Percentiles rank a stretch among this genome's conserved stretches.
Conservation (phyloP, 30 jellyfish, hydroid and myxozoan species). For the Aurelia aurita complex sp. Pacific region DNA sequence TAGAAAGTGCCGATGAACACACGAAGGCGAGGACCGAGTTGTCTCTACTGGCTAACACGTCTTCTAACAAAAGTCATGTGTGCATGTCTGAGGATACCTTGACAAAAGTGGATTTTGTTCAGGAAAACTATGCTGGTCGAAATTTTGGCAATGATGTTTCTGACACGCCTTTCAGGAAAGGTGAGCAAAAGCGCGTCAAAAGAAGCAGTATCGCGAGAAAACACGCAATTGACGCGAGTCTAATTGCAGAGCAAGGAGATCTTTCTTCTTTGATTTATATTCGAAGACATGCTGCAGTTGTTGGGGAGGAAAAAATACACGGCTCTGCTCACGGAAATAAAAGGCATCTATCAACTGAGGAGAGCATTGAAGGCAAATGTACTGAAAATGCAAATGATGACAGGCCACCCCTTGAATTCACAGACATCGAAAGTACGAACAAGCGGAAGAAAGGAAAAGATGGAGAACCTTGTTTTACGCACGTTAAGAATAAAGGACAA, state of each 20-base stretch:
- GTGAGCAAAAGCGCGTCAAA: neutral
- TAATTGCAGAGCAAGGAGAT: conserved; percentile 2
- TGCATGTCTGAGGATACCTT: too few relatives aligned
- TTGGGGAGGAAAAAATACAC: conserved; percentile 54
- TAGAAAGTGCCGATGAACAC: too few relatives aligned
- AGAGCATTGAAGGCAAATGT: neutral
- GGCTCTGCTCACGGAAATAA: neutral
- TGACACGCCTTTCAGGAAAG: neutral
- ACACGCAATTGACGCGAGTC: neutral
- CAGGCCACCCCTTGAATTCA: neutral
- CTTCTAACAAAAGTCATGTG: too few relatives aligned
- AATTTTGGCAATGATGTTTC: too few relatives aligned
- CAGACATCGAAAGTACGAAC: too few relatives aligned
- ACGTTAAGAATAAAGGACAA: too few relatives aligned
- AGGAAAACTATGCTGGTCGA: too few relatives aligned
- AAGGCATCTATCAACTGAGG: neutral
- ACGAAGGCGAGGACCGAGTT: too few relatives aligned
- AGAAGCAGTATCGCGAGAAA: neutral
- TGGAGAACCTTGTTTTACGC: too few relatives aligned
- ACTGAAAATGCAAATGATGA: neutral
- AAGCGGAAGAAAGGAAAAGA: too few relatives aligned
- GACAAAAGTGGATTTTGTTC: too few relatives aligned
- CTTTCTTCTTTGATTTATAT: conserved; percentile 44
- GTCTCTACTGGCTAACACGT: too few relatives aligned
- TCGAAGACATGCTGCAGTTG: conserved; percentile 58